phyloP scores from a whole-genome alignment of 2,797 vertebrate species.

The Darevskia nairensis region DNA sequence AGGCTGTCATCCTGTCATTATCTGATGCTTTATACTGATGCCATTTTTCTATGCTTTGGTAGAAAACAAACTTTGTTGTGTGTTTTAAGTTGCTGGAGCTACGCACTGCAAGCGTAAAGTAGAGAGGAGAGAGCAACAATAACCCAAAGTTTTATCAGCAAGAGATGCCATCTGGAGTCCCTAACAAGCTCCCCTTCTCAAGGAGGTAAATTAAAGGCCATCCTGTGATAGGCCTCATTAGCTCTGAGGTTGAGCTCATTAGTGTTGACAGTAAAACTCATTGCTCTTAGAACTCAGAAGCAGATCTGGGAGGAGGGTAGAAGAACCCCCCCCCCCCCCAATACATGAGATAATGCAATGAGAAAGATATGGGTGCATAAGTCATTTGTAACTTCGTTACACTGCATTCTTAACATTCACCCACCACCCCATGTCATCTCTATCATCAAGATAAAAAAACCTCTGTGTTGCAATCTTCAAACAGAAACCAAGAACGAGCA shows the following conservation, averaged over 20 bases:
- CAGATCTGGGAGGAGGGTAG: neutral
- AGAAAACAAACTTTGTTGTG: neutral
- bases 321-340: neutral
- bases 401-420: neutral
- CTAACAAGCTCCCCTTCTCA: conserved; percentile 5
- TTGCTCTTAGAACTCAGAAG: neutral
- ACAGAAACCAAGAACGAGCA: no score
- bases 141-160: neutral
- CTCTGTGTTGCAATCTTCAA: no score
- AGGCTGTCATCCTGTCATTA: neutral
- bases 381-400: neutral
- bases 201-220: neutral
- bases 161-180: neutral
- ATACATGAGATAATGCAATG: neutral
- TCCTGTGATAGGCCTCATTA: neutral
- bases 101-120: neutral
- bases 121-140: neutral
- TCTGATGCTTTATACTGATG: neutral
- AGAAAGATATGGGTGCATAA: neutral
- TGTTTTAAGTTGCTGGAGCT: neutral
- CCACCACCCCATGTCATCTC: neutral
- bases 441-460: neutral
- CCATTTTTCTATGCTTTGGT: neutral
- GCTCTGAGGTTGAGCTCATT: conserved; percentile 10
- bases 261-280: conserved; percentile 1